A percentile compares a stretch with the other conserved stretches of the same genome.
Conservation (phyloP, 2,888 invertebrate species). For the Mylabris sibirica region DNA sequence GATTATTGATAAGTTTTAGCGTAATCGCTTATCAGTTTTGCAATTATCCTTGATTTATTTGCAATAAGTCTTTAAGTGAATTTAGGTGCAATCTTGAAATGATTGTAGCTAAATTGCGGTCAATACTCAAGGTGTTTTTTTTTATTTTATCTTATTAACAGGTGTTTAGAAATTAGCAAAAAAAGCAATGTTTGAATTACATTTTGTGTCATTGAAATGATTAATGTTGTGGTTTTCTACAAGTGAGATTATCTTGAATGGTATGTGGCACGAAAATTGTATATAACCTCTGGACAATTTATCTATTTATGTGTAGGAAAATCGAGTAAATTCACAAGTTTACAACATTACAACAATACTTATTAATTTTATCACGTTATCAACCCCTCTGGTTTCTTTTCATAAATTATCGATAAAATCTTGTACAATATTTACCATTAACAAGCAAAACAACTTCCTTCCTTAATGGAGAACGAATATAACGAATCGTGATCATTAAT, state of each 20-base stretch:
- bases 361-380: neutral
- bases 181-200: neutral
- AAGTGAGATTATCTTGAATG: slow-evolving; percentile 5
- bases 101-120: no score
- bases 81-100: neutral
- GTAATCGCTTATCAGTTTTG: neutral
- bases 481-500: neutral
- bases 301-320: neutral
- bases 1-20: neutral
- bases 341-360: neutral
- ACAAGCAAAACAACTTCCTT: neutral
- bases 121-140: no score
- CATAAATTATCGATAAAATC: neutral
- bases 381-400: neutral
- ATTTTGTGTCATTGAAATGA: neutral
- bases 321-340: neutral
- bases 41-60: neutral
- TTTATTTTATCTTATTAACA: neutral
- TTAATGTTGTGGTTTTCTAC: neutral
- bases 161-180: neutral
- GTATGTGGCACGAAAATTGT: neutral
- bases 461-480: neutral
- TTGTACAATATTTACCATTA: neutral
- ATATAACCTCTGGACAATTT: neutral
- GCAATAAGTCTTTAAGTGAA: no score